Base-by-base conservation (phyloP, 2,888 invertebrate genomes). In the Coleophora deauratella region DNA sequence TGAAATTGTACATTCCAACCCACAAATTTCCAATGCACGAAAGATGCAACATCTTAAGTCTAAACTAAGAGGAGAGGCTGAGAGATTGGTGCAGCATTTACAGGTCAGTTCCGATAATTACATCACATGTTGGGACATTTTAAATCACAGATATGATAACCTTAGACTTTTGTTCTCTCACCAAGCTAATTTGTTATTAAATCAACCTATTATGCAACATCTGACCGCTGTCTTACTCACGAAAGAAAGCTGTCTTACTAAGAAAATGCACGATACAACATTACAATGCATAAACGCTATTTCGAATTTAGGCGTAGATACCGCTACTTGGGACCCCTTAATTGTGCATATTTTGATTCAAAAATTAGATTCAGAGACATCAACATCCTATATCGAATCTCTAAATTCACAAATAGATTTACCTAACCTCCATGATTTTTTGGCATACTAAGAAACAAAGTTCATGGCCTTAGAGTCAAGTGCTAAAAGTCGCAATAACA, bases 1-100 rank as follows among this genome's bases (percentile, higher is more conserved):
- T 1, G 52, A 52, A 37, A 42, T 44, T 1, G 41, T 54, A n/a
- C 46, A 55, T 35, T 45, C 44, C 11, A 55, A 54, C 33, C 42
- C 41, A 0, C n/a, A 37, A 4, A 33, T 52, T 7, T 37, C 39
- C 10, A 49, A 45, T 1, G 43, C 53, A 0, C 57, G 54, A 36
- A 57, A 55, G 35, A 53, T 57, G 52, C 50, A 50, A 13, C 47
- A 44, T 43, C 40, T 55, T 0, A 55, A 53, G 32, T 27, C 40
- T 1, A 52, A 47, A 34, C 30, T 54, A 2, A 34, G 36, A 14
- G 51, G 52, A 1, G 55, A 55, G 38, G 50, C 54, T n/a, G 55
- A 54, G 33, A 40, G 35, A 31, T 35, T 58, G 6, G 46, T 58
- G 4, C 51, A 52, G 15, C 54, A 57, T 46, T 38, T 53, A 1